These are phyloP conservation scores for Dynastes grantii DNA, from an alignment of 2,888 invertebrate species.

Conservation along the genomic window DNA sequence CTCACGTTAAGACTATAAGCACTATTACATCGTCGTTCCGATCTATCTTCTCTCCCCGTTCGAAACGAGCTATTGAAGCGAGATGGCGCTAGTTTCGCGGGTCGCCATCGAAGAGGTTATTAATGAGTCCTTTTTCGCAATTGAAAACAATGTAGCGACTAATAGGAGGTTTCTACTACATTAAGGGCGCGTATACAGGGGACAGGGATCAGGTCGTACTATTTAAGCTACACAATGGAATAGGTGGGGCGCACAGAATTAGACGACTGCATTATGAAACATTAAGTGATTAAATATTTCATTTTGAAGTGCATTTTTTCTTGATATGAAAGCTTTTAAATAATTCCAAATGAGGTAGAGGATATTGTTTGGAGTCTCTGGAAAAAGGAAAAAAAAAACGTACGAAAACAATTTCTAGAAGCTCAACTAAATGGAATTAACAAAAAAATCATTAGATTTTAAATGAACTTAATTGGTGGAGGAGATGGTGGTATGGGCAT, in stretches of 20 bases:
- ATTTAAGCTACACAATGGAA: neutral
- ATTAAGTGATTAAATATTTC: constrained; percentile 15
- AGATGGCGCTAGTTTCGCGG: constrained; percentile 35
- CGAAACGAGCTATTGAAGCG: neutral
- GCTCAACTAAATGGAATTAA: too few species aligned
- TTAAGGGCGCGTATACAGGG: neutral
- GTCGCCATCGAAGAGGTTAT: constrained; percentile 54
- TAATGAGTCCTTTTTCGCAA: constrained; percentile 58
- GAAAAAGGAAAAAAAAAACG: too few species aligned
- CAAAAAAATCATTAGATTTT: too few species aligned
- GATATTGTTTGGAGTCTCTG: neutral
- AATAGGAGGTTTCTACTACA: constrained; percentile 49
- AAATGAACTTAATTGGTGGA: too few species aligned
- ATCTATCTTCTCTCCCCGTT: constrained; percentile 11
- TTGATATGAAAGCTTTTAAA: constrained; percentile 3
- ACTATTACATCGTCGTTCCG: constrained; percentile 9
- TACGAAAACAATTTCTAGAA: too few species aligned
- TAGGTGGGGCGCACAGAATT: neutral
- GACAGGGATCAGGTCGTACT: constrained; percentile 3
- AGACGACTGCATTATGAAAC: constrained; percentile 4
- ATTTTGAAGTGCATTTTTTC: constrained; percentile 11
- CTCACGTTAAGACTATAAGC: constrained; percentile 10
- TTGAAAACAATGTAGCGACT: constrained; percentile 58
- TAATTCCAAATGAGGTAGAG: constrained; percentile 12
- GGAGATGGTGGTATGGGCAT: too few species aligned